Evolutionary conservation across 2,797 vertebrate species (phyloP).

Genomic region (Crenuchus spilurus): DNA sequence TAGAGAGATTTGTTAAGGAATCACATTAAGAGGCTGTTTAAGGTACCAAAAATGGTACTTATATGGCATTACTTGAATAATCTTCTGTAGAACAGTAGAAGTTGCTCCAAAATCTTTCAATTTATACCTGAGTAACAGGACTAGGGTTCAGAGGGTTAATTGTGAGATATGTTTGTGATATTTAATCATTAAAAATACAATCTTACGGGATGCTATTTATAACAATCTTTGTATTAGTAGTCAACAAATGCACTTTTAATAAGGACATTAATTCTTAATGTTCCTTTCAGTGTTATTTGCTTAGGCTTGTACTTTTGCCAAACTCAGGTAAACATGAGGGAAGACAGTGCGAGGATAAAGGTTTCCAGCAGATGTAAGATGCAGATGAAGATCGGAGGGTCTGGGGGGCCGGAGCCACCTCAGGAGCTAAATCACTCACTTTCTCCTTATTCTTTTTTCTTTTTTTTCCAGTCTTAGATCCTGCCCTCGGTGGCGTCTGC

Average conservation of each 20-base stretch:
- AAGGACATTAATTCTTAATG: not conserved
- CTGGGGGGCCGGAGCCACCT: constrained; percentile 17
- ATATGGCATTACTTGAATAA: too few relatives aligned
- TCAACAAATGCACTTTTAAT: not conserved
- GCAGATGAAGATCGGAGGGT: constrained; percentile 40
- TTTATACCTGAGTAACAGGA: not conserved
- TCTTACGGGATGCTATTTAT: not conserved
- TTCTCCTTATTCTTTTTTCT: constrained; percentile 15
- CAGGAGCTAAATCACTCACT: constrained; percentile 42
- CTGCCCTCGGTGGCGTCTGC: constrained; percentile 17
- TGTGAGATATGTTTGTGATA: not conserved
- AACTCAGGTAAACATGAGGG: constrained; percentile 11
- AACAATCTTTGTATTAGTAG: not conserved
- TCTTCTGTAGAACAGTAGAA: not conserved
- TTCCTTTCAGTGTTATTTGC: not conserved
- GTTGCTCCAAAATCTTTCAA: not conserved
- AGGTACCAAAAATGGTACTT: too few relatives aligned
- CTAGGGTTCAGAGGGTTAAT: not conserved
- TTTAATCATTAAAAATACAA: not conserved
- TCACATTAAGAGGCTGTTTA: too few relatives aligned
- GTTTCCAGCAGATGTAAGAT: constrained; percentile 17
- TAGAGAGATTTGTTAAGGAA: too few relatives aligned
- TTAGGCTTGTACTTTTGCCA: not conserved
- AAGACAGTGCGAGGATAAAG: constrained; percentile 3
- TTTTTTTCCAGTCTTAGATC: not conserved